phyloP scores from a whole-genome alignment of 1,140 invertebrate species.

The Bombus pascuorum region DNA sequence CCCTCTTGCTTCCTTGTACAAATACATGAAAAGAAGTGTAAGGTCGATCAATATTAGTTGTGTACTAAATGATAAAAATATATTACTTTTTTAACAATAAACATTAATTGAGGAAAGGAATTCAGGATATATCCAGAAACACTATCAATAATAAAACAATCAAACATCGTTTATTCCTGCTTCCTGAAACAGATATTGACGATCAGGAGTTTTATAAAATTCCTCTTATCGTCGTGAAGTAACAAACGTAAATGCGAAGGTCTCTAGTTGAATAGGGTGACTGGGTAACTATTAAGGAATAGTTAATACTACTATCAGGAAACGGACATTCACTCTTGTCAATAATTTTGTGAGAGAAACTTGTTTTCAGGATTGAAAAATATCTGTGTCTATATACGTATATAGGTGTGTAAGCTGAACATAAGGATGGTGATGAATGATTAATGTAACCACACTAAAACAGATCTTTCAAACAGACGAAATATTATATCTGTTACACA shows the following conservation, averaged over 20 bases:
- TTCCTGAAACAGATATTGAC: constrained; percentile 14
- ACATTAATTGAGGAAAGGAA: constrained; percentile 38
- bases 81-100: constrained; percentile 11
- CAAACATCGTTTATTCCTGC: constrained; percentile 10
- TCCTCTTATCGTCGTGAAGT: constrained; percentile 5
- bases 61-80: constrained; percentile 1
- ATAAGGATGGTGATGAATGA: constrained; percentile 48
- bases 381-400: neutral
- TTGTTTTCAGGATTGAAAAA: constrained; percentile 7
- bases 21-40: constrained; percentile 18
- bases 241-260: constrained; percentile 11
- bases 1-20: neutral
- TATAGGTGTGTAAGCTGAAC: constrained; percentile 42
- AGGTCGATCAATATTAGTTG: constrained; percentile 15
- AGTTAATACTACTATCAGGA: constrained; percentile 28
- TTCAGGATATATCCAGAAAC: constrained; percentile 32
- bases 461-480: constrained; percentile 36
- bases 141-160: constrained; percentile 14
- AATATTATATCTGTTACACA: constrained; percentile 47
- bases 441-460: constrained; percentile 58
- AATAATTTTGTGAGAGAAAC: constrained; percentile 12
- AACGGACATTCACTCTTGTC: constrained; percentile 9
- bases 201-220: constrained; percentile 31
- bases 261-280: neutral
- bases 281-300: constrained; percentile 13